Percentiles rank a stretch among this genome's conserved stretches.
phyloP scores from a whole-genome alignment of 2,888 invertebrate species.

The Octodonta nipae region DNA sequence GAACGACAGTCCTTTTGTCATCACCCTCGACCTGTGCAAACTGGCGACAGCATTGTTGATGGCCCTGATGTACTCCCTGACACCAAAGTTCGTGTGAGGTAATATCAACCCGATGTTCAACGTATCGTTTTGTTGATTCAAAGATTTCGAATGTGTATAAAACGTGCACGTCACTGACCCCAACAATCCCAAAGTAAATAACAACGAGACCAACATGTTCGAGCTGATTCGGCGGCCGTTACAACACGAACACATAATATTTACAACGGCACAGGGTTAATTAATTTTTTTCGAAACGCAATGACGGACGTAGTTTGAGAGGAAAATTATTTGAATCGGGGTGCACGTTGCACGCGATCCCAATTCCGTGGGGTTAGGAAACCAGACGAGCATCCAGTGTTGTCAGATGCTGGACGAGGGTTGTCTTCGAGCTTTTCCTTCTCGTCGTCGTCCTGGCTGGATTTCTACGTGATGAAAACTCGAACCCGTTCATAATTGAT shows the following conservation, averaged over 20 bases:
- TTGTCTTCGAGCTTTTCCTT: no score
- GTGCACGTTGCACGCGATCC: constrained; percentile 17
- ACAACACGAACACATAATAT: no score
- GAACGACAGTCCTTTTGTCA: constrained; percentile 43
- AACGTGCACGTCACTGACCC: constrained; percentile 7
- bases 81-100: constrained; percentile 49
- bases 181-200: no score
- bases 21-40: constrained; percentile 44
- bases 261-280: no score
- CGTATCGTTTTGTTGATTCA: constrained; percentile 16
- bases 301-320: neutral
- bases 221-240: no score
- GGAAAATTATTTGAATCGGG: no score
- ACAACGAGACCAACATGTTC: no score
- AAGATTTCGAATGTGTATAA: neutral
- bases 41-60: constrained; percentile 49
- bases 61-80: constrained; percentile 52
- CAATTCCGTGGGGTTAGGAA: constrained; percentile 6
- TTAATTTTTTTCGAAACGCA: no score
- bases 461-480: no score
- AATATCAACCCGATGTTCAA: constrained; percentile 46
- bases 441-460: no score
- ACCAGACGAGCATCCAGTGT: constrained; percentile 4
- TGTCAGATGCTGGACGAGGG: no score
- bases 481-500: no score